Evolutionary conservation across 2,797 vertebrate species (phyloP), one percentile per base, ranked within the genome.

Genomic region (Jordanella pulchra): DNA sequence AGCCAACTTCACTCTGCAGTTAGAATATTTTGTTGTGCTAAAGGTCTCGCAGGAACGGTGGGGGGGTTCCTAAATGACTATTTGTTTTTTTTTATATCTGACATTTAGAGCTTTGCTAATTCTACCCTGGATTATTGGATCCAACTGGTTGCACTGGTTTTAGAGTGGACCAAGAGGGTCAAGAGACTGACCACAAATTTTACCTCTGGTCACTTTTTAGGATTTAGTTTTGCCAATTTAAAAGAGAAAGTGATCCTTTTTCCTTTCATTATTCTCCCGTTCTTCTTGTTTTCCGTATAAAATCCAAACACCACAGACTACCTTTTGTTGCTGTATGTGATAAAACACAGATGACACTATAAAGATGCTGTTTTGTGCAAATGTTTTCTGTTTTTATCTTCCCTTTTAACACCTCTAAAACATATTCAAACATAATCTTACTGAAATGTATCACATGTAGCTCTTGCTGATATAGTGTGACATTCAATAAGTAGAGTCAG

Each of bases 11-110:
- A 67, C 60, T 30, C 48, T 74, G 60, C 69, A 53, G 9, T 30
- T 25, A 39, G 14, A 67, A 32, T 32, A 53, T 83, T 75, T 50
- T 3, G 54, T 0, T 50, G 64, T 51, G 18, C 72, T 77, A 0
- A 75, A 73, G 27, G 48, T 80, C 75, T 82, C 27, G 65, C n/a
- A 18, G 64, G 23, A 45, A 67, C n/a, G 71, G 13, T 48, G 50
- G 54, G 48, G n/a, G 35, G 45, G 69, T 76, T 13, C 44, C 56
- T 39, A 21, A 39, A 67, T n/a, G 25, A 7, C 7, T 23, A 11
- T 45, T 23, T 35, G 12, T 23, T 3, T 32, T 13, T 30, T 28
- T 60, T 18, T 60, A n/a, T 18, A 32, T 50, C 4, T 21, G 18
- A 50, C 18, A 18, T 50, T 50, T 21, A 21, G 4, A 18, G 47